A percentile compares a stretch with the other conserved stretches of the same genome.
Evolutionary conservation across 2,113 vertebrate genomes (phyloP).

Genomic region (Boleophthalmus pectinirostris): DNA sequence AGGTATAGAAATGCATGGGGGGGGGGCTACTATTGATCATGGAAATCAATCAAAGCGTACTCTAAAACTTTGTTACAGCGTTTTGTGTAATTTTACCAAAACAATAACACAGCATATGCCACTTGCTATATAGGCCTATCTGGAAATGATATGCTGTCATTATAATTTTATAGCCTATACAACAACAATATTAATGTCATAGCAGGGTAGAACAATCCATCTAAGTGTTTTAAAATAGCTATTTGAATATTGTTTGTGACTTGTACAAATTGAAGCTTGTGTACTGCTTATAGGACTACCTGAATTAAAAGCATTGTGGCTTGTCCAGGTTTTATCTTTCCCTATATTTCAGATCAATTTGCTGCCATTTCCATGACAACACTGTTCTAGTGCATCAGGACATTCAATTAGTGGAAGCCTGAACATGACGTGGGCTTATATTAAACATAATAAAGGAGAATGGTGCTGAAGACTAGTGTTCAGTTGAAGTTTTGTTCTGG

Average conservation of each 20-base stretch:
- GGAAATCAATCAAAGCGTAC: not conserved
- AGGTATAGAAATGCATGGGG: too few species aligned
- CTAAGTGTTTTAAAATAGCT: too few species aligned
- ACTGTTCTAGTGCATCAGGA: conserved; percentile 21
- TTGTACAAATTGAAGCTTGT: not conserved
- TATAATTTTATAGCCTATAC: too few species aligned
- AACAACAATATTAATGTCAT: too few species aligned
- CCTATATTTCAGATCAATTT: not conserved
- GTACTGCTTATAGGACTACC: not conserved
- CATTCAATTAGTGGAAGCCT: conserved; percentile 21
- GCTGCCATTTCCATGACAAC: conserved; percentile 51
- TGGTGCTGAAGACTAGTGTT: not conserved
- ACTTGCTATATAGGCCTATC: not conserved
- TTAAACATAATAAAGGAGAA: not conserved
- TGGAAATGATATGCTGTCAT: not conserved
- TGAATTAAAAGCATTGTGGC: not conserved
- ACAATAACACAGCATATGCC: not conserved
- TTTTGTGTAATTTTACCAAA: too few species aligned
- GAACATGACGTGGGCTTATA: conserved; percentile 21
- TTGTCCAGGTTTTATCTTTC: not conserved
- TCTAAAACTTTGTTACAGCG: not conserved
- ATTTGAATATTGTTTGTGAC: too few species aligned
- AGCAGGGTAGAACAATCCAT: not conserved
- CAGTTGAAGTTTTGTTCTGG: not conserved
- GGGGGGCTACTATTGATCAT: not conserved